phyloP scores from a whole-genome alignment of 2,113 vertebrate species.

The Oxyura jamaicensis region DNA sequence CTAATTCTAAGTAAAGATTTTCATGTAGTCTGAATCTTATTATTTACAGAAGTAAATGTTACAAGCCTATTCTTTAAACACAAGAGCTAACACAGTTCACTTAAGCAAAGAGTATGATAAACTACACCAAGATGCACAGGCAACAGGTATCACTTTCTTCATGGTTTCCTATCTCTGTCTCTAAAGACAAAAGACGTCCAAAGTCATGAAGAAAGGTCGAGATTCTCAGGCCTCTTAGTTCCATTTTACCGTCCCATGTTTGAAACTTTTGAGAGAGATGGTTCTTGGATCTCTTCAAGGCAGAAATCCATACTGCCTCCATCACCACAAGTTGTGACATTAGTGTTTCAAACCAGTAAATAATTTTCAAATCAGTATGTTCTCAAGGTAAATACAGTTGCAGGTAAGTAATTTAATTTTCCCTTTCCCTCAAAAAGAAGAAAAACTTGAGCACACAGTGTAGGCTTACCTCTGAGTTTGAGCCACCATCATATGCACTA shows the following conservation, averaged over 20 bases:
- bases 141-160: neutral
- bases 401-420: neutral
- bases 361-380: neutral
- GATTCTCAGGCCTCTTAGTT: neutral
- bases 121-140: neutral
- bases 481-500: slow-evolving; percentile 93
- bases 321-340: neutral
- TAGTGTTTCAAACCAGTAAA: neutral
- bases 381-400: neutral
- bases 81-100: neutral
- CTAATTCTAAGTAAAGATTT: neutral
- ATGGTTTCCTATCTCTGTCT: neutral
- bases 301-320: neutral
- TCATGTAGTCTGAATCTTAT: neutral
- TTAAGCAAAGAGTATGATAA: neutral
- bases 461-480: slow-evolving; percentile 91
- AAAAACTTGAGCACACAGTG: neutral
- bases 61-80: neutral
- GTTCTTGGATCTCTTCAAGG: neutral
- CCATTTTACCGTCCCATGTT: neutral
- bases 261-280: neutral
- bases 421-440: neutral
- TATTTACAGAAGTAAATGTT: neutral
- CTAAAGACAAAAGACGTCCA: neutral
- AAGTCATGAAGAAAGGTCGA: neutral